Percentiles rank a stretch among this genome's conserved stretches.
These are phyloP conservation scores for Sclerodermus sp. DNA, from an alignment of 2,888 invertebrate species.

Conservation along the genomic window DNA sequence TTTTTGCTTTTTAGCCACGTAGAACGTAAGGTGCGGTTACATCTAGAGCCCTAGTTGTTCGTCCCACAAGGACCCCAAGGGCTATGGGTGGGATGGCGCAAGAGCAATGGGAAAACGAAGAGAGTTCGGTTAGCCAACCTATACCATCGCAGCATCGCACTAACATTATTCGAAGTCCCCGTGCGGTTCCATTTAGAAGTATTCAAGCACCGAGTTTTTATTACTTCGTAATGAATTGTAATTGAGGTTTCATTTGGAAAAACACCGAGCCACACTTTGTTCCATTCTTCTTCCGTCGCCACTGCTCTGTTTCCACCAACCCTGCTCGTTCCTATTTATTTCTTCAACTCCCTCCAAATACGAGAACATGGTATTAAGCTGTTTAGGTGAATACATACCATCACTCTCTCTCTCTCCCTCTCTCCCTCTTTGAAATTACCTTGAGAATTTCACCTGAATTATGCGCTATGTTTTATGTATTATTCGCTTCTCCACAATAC, in stretches of 20 bases:
- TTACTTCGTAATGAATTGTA: conserved; percentile 33
- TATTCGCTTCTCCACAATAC: background rate
- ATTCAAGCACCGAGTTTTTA: conserved; percentile 25
- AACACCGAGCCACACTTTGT: conserved; percentile 6
- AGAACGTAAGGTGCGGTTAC: conserved; percentile 31
- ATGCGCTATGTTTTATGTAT: no score
- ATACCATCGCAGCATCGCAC: conserved; percentile 4
- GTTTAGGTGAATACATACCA: no score
- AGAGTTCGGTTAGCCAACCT: conserved; percentile 21
- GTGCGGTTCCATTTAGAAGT: conserved; percentile 14
- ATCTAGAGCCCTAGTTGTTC: conserved; percentile 14
- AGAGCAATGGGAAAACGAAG: background rate
- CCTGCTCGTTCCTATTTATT: background rate
- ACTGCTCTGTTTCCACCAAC: background rate
- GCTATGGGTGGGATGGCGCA: background rate
- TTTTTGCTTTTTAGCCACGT: conserved; percentile 32
- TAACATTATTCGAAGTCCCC: conserved; percentile 9
- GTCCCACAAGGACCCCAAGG: conserved; percentile 10
- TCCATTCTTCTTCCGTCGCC: no score
- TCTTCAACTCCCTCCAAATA: background rate
- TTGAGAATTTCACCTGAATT: no score
- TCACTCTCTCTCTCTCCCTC: background rate
- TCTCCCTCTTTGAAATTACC: background rate
- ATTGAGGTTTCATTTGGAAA: conserved; percentile 22
- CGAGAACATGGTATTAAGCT: no score